These are phyloP conservation scores for Monochamus alternatus DNA, from an alignment of 2,888 invertebrate genomes.

Conservation along the genomic window DNA sequence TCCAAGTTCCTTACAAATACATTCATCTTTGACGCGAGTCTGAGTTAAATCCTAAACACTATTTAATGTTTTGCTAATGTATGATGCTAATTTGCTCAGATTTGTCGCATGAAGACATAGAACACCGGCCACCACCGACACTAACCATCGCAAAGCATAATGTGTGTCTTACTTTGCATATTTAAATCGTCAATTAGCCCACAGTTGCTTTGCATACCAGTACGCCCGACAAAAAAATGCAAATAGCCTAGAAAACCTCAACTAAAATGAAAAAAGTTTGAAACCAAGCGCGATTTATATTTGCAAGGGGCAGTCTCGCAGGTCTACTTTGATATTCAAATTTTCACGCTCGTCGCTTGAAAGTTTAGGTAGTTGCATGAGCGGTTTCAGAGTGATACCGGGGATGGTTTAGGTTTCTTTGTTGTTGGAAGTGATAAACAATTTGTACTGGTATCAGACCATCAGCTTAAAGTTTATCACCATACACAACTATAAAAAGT, in stretches of 20 bases:
- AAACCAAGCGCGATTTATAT: conserved; percentile 50
- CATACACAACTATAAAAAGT: too few relatives aligned
- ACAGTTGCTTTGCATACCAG: conserved; percentile 19
- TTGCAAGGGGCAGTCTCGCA: conserved; percentile 38
- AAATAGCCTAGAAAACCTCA: conserved; percentile 34
- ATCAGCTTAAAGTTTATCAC: too few relatives aligned
- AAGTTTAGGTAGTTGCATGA: not conserved
- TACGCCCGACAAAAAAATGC: conserved; percentile 39
- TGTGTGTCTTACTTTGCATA: conserved; percentile 6
- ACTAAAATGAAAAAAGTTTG: conserved; percentile 49
- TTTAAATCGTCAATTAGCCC: conserved; percentile 17
- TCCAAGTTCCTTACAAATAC: too few relatives aligned
- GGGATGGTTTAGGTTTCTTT: too few relatives aligned
- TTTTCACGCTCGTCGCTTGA: conserved; percentile 42
- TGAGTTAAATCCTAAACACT: too few relatives aligned
- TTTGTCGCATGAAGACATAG: too few relatives aligned
- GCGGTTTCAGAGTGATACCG: too few relatives aligned
- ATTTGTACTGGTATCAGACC: too few relatives aligned
- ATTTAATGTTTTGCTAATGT: too few relatives aligned
- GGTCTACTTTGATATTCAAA: conserved; percentile 53
- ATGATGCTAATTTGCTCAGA: too few relatives aligned
- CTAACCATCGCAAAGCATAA: not conserved
- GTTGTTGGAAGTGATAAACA: too few relatives aligned
- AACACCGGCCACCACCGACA: not conserved
- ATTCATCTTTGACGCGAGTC: too few relatives aligned